A percentile compares a stretch with the other conserved stretches of the same genome.
phyloP scores from a whole-genome alignment of 2,888 invertebrate species.

The Sesamia inferens region DNA sequence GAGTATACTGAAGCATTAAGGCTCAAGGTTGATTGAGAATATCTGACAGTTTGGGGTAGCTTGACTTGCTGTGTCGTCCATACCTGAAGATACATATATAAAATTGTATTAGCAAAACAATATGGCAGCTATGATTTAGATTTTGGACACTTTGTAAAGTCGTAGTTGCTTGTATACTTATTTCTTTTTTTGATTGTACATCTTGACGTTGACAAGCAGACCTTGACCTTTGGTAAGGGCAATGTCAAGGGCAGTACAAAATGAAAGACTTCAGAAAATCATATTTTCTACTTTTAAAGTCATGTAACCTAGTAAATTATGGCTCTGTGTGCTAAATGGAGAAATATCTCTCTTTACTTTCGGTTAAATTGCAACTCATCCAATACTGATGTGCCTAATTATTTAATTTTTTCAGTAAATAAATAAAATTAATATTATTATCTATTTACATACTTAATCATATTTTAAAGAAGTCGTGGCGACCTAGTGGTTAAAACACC shows the following conservation, averaged over 20 bases:
- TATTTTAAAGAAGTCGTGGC: too few relatives aligned
- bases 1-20: too few relatives aligned
- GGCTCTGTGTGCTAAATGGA: neutral
- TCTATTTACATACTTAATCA: too few relatives aligned
- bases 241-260: conserved; percentile 33
- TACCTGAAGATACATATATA: neutral
- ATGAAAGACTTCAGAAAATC: conserved; percentile 7
- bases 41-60: too few relatives aligned
- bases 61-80: too few relatives aligned
- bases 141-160: neutral
- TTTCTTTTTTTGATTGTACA: conserved; percentile 14
- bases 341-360: conserved; percentile 31
- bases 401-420: too few relatives aligned
- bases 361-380: conserved; percentile 20
- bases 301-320: conserved; percentile 1
- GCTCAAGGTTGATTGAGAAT: too few relatives aligned
- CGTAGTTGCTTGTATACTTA: neutral
- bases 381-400: conserved; percentile 12
- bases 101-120: neutral
- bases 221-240: conserved; percentile 42
- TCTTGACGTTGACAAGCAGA: conserved; percentile 57
- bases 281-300: neutral
- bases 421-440: too few relatives aligned
- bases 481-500: too few relatives aligned
- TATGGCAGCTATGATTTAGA: neutral